Evolutionary conservation across 2,797 vertebrate genomes (phyloP), one percentile per base, ranked within the genome.

Genomic region (Apodemus agrarius): DNA sequence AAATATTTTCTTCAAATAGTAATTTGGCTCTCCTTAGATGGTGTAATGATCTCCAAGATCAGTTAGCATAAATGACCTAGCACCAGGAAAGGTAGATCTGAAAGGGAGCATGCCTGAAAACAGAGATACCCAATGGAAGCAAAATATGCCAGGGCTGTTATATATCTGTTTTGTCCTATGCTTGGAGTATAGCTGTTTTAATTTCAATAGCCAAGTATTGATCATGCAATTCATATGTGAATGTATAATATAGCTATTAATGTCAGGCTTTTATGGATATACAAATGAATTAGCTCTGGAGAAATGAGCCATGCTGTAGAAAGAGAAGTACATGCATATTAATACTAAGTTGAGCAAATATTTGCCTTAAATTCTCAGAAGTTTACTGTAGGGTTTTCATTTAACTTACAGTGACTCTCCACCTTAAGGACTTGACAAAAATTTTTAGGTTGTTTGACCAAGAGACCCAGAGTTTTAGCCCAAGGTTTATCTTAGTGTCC

Each of bases 191-290:
- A n/a, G n/a, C 65, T 88, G 79, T 37, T 79, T 93, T 92, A 46
- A 72, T 69, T 63, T 85, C 46, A 74, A 26, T 74, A 75, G 40
- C 34, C 72, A 80, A 34, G 49, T 80, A 83, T 43, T 46, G 31
- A 87, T 76, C 29, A n/a, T 78, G 43, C 29, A 46, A 40, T 52
- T 65, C 16, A 54, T 72, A 19, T 59, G 13, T 61, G 22, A 63
- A 82, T 85, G 91, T 91, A 17, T 61, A 84, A 84, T 43, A 9
- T 29, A 96, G 57, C 61, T 88, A 63, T 78, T 96, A 88, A 90
- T 54, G 43, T 72, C 24, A 78, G 46, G 59, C 61, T 46, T 94
- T 92, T 37, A 74, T 72, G 79, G 82, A 74, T 59, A 52, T 67
- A 74, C 37, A 61, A 91, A 94, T 59, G 22, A 16, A 72, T 84